Evolutionary conservation across 2,797 vertebrate genomes (phyloP), one percentile per base, ranked within the genome.

Genomic region (Pempheris klunzingeri): DNA sequence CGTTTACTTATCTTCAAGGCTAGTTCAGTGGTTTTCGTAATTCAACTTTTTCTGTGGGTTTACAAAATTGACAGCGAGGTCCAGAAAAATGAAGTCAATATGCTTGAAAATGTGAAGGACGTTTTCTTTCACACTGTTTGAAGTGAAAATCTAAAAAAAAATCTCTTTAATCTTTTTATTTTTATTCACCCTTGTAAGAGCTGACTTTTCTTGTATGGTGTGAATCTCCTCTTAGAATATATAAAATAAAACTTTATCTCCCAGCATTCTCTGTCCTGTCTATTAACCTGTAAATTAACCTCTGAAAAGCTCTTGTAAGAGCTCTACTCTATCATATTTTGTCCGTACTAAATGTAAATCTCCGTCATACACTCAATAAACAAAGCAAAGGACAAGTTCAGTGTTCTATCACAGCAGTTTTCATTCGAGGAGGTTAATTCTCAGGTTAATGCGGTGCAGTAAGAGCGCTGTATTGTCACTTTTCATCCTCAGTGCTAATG

Each of bases 371-470:
- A 3, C 10, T 30, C 0, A 24, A 10, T 26, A 34, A 55, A 69
- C 49, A 52, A 62, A 53, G 30, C 24, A n/a, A 13, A 41, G 7
- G 26, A 41, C 15, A 12, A n/a, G 22, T 13, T 55, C 11, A 44
- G 0, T 11, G 0, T n/a, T 4, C 14, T 28, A 67, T 59, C 22
- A 46, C 20, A 50, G 5, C 24, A 36, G 30, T 15, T 32, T 22
- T 64, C 9, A 32, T 66, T 63, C 24, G 4, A 54, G 10, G 15
- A 73, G 73, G 71, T 84, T 70, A 43, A 70, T 74, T 52, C 12
- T 73, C 15, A 17, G 70, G 66, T 80, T 72, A 81, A 81, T 77
- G 41, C 43, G 22, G 22, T 11, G 26, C 20, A 65, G 24, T 20
- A 3, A 26, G 49, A 71, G 30, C 30, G 6, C 32, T 5, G 6